Percentiles rank a stretch among this genome's conserved stretches.
Conservation (phyloP, 1,140 invertebrate genomes). For the Bombus consobrinus region DNA sequence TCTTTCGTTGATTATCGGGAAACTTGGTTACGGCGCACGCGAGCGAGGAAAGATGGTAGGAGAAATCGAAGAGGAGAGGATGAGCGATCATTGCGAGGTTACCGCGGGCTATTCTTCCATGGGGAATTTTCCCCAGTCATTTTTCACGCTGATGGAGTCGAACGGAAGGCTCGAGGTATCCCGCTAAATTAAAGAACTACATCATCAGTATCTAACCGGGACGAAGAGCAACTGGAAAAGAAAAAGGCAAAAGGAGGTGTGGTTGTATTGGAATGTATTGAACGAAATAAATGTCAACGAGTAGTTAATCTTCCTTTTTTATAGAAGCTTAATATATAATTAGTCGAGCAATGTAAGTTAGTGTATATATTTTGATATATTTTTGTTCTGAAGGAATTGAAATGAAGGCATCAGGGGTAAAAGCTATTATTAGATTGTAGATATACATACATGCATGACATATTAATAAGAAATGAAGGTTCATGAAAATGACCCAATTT, state of each 20-base stretch:
- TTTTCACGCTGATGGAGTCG: constrained; percentile 54
- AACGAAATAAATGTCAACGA: constrained; percentile 54
- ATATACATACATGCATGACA: too few relatives aligned
- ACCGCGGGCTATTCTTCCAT: constrained; percentile 30
- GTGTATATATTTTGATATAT: too few relatives aligned
- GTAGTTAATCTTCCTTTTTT: constrained; percentile 23
- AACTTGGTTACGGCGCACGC: constrained; percentile 39
- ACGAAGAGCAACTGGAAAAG: not conserved
- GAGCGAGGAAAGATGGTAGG: constrained; percentile 33
- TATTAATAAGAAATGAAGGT: too few relatives aligned
- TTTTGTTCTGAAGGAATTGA: too few relatives aligned
- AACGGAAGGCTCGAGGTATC: constrained; percentile 27
- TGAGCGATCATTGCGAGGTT: constrained; percentile 55
- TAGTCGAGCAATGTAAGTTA: not conserved
- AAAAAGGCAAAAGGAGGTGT: not conserved
- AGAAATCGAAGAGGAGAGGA: constrained; percentile 56
- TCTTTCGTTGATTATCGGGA: constrained; percentile 37
- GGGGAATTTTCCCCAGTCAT: constrained; percentile 54
- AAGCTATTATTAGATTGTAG: too few relatives aligned
- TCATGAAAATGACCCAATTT: too few relatives aligned
- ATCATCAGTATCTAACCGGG: not conserved
- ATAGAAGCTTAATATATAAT: not conserved
- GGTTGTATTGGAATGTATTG: constrained; percentile 39
- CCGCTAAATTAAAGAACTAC: constrained; percentile 55
- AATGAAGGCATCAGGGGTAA: too few relatives aligned